Conservation (phyloP, 1,140 invertebrate species). For the Papilio polytes region DNA sequence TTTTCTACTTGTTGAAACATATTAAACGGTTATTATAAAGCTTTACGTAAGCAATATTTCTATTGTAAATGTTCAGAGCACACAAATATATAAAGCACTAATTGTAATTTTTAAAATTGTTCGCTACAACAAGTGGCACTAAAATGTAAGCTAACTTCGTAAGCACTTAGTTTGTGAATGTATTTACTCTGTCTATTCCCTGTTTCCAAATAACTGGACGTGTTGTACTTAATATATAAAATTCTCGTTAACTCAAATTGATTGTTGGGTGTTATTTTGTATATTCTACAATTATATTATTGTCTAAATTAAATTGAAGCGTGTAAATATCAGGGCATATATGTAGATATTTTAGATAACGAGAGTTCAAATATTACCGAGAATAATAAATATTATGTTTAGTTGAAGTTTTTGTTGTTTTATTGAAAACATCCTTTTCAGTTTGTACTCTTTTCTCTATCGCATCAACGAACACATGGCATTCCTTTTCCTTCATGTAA, state of each 20-base stretch:
- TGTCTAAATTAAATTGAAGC: constrained; percentile 65
- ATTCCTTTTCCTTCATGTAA: too few relatives aligned
- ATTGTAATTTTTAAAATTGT: constrained; percentile 34
- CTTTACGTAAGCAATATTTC: constrained; percentile 32
- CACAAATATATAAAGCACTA: constrained; percentile 38
- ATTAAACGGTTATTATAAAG: constrained; percentile 4
- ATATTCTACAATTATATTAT: constrained; percentile 74
- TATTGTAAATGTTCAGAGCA: constrained; percentile 34
- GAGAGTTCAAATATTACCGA: constrained; percentile 82
- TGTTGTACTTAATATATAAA: constrained; percentile 57
- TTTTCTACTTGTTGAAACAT: constrained; percentile 36
- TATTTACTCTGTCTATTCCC: constrained; percentile 41
- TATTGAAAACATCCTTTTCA: constrained; percentile 41
- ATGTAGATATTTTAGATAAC: constrained; percentile 81
- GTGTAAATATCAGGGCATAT: constrained; percentile 78
- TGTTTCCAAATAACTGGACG: constrained; percentile 58
- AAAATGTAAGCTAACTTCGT: constrained; percentile 24
- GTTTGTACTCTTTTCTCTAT: too few relatives aligned
- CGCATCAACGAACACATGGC: too few relatives aligned
- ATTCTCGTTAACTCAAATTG: constrained; percentile 49
- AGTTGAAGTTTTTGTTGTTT: constrained; percentile 64
- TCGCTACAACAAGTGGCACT: constrained; percentile 5
- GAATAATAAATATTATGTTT: constrained; percentile 81
- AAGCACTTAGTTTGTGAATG: constrained; percentile 46
- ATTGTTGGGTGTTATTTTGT: constrained; percentile 75